A percentile compares a stretch with the other conserved stretches of the same genome.
Conservation (phyloP, 2,888 invertebrate species). For the Cerastis leucographa region DNA sequence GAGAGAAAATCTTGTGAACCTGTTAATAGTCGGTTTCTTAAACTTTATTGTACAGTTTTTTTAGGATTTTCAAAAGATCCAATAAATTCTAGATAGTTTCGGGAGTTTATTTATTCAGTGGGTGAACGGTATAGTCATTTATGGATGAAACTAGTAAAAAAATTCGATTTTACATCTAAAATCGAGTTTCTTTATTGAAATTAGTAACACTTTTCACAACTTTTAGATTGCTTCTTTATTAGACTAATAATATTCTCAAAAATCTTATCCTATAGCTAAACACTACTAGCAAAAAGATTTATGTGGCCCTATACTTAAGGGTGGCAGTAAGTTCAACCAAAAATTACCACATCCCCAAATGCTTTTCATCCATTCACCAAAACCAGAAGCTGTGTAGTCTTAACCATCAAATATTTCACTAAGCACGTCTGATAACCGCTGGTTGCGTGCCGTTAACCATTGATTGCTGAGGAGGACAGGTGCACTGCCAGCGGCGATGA, state of each 20-base stretch:
- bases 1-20: constrained; percentile 45
- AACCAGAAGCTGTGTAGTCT: constrained; percentile 49
- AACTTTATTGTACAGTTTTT: constrained; percentile 35
- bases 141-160: not conserved
- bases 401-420: constrained; percentile 14
- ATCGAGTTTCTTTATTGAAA: constrained; percentile 41
- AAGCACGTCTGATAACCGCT: constrained; percentile 4
- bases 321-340: not conserved
- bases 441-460: constrained; percentile 57
- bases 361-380: not conserved
- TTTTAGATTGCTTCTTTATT: constrained; percentile 15
- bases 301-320: not conserved
- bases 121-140: constrained; percentile 28
- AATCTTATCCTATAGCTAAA: not conserved
- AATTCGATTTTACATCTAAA: constrained; percentile 2
- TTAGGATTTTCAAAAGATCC: constrained; percentile 28
- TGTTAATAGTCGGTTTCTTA: constrained; percentile 16
- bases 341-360: not conserved
- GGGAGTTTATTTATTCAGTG: constrained; percentile 13
- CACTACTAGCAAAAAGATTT: not conserved
- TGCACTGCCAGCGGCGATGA: constrained; percentile 48
- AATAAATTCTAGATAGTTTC: constrained; percentile 23
- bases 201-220: constrained; percentile 38
- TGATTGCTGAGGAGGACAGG: constrained; percentile 37
- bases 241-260: not conserved